Percentiles rank a stretch among this genome's conserved stretches.
These are phyloP conservation scores for Mormyrops boulengeri DNA, from an alignment of 2,797 vertebrate species.

Conservation along the genomic window DNA sequence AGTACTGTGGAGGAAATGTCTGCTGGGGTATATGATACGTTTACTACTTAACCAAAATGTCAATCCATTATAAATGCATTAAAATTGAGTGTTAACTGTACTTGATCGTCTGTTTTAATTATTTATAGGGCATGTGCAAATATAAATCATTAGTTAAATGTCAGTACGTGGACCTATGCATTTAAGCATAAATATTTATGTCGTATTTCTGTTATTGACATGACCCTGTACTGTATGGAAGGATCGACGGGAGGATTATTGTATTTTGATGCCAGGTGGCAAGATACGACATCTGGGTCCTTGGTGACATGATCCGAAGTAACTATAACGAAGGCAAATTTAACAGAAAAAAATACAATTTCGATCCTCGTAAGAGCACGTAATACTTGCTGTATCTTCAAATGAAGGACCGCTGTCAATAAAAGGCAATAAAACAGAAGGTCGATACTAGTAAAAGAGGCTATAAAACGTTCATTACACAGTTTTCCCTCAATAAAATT, in stretches of 20 bases:
- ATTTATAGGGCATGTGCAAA: not conserved
- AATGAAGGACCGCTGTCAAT: not conserved
- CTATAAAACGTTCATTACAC: not conserved
- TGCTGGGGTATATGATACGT: not conserved
- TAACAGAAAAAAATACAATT: not conserved
- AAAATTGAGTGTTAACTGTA: not conserved
- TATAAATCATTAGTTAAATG: not conserved
- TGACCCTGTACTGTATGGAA: not conserved
- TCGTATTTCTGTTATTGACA: not conserved
- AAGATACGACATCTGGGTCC: not conserved
- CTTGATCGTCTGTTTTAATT: not conserved
- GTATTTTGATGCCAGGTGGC: constrained; percentile 2
- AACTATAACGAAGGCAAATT: not conserved
- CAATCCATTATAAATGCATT: not conserved
- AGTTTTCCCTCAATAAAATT: constrained; percentile 8
- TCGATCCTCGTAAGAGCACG: not conserved
- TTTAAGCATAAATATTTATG: constrained; percentile 2
- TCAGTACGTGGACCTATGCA: not conserved
- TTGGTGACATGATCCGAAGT: not conserved
- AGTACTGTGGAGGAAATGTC: not conserved
- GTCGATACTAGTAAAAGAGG: not conserved
- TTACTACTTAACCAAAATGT: constrained; percentile 3
- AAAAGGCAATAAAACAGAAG: not conserved
- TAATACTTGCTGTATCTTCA: not conserved
- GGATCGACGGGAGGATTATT: not conserved